A percentile compares a stretch with the other conserved stretches of the same genome.
Evolutionary conservation across 2,888 invertebrate species (phyloP).

Genomic region (Globia sparganii): DNA sequence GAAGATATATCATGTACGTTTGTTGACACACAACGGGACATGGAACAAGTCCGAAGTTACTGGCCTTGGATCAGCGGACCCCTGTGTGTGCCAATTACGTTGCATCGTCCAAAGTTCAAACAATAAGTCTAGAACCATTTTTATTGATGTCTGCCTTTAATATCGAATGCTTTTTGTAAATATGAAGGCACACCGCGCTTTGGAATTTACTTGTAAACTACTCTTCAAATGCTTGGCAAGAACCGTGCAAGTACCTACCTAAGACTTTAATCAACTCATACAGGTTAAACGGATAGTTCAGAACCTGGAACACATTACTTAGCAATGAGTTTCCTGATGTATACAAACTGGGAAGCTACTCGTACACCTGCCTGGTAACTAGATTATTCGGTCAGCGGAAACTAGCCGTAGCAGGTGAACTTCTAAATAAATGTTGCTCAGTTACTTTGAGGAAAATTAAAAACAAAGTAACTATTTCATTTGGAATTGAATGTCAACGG

Average conservation of each 20-base stretch:
- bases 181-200: background rate
- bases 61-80: constrained; percentile 4
- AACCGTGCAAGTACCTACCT: background rate
- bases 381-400: constrained; percentile 21
- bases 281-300: constrained; percentile 19
- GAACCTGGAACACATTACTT: constrained; percentile 9
- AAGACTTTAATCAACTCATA: constrained; percentile 17
- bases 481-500: background rate
- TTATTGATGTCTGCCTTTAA: constrained; percentile 11
- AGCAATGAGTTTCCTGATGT: constrained; percentile 36
- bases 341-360: constrained; percentile 23
- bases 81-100: constrained; percentile 13
- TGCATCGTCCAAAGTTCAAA: constrained; percentile 15
- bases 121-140: background rate
- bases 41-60: constrained; percentile 5
- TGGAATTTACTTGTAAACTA: background rate
- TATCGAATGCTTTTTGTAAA: constrained; percentile 28
- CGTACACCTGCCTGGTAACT: constrained; percentile 15
- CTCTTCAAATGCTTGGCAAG: background rate
- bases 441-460: constrained; percentile 1
- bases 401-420: background rate
- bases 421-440: constrained; percentile 6
- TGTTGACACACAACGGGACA: constrained; percentile 16
- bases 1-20: constrained; percentile 20
- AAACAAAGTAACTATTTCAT: background rate